phyloP scores from a whole-genome alignment of 1,140 invertebrate genomes.

The Drosophila ohnishii region DNA sequence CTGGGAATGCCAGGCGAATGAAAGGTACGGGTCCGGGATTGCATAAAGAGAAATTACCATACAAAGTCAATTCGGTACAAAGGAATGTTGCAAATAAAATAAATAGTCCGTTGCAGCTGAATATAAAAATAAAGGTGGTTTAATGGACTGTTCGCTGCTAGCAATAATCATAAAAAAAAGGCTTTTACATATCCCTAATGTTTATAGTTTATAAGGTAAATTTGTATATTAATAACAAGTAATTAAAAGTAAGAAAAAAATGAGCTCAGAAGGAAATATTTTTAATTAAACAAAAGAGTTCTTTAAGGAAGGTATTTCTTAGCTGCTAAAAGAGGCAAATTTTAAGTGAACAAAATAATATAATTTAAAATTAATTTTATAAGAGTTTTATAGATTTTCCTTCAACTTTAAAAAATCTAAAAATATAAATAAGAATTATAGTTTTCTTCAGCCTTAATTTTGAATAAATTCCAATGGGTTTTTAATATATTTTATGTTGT shows the following conservation, averaged over 20 bases:
- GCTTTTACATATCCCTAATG: neutral
- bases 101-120: conserved; percentile 7
- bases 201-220: neutral
- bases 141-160: neutral
- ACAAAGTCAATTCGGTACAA: conserved; percentile 20
- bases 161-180: neutral
- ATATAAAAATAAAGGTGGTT: conserved; percentile 21
- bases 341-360: neutral
- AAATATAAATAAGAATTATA: neutral
- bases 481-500: no score
- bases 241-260: neutral
- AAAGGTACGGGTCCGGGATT: conserved; percentile 22
- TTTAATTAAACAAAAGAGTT: neutral
- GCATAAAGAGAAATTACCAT: conserved; percentile 37
- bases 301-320: neutral
- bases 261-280: neutral
- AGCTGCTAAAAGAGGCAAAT: neutral
- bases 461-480: neutral
- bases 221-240: no score
- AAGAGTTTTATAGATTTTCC: no score
- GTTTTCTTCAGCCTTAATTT: neutral
- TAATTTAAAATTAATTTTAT: no score
- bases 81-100: conserved; percentile 25
- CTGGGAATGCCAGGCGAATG: conserved; percentile 16
- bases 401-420: neutral